phyloP scores from a whole-genome alignment of 2,113 vertebrate genomes.

The Diglossa brunneiventris region DNA sequence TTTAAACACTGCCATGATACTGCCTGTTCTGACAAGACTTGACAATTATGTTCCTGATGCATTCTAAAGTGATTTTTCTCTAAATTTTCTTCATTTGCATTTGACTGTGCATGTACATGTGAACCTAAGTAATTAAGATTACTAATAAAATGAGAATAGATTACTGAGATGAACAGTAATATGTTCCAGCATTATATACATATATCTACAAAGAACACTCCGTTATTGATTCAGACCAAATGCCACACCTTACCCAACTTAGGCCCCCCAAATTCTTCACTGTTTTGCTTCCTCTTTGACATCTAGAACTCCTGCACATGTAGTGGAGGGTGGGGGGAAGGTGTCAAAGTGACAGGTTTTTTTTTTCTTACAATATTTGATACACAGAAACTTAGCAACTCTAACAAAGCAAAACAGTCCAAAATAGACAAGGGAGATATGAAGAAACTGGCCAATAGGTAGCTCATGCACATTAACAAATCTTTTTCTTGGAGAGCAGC shows the following conservation, averaged over 20 bases:
- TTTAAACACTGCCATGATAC: neutral
- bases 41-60: neutral
- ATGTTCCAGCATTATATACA: neutral
- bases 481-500: neutral
- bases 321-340: neutral
- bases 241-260: constrained; percentile 2
- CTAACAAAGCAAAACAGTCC: neutral
- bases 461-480: neutral
- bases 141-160: neutral
- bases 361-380: neutral
- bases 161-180: neutral
- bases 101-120: neutral
- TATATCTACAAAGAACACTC: neutral
- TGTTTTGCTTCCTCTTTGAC: neutral
- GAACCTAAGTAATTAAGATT: neutral
- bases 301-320: constrained; percentile 13
- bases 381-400: neutral
- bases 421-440: neutral
- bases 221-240: neutral
- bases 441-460: neutral
- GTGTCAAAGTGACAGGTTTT: neutral
- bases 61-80: neutral
- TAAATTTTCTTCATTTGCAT: neutral
- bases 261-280: constrained; percentile 16
- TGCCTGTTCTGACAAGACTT: neutral